Base-by-base conservation (phyloP, 1,140 invertebrate species). In the Nasonia giraulti region DNA sequence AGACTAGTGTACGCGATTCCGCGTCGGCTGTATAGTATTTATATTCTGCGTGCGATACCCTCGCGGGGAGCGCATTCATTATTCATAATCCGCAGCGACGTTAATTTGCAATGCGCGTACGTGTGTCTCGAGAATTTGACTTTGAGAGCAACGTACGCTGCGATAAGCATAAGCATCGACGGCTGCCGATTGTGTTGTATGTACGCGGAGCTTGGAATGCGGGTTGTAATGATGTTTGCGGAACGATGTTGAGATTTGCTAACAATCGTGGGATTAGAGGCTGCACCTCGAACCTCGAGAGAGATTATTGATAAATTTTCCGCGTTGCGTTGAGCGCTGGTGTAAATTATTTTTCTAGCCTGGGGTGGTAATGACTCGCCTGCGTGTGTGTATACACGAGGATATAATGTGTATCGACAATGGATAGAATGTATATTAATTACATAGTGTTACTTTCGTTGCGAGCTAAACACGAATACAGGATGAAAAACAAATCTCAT, bases 31-130 rank as follows among this genome's bases (percentile, higher is more conserved):
- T 17, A 62, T 7, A 62, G 44, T n/a, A 73, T 81, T 40, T 50
- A 27, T 27, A 73, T 81, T 55, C 68, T 8, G 37, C 31, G 40
- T 33, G 66, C 20, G 17, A 20, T 12, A 20, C 2, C 33, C 78
- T 14, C 37, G 47, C n/a, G 27, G 69, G 17, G 27, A 47, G 12
- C 44, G 11, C 40, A 62, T 84, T 55, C 66, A 62, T 84, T 79
- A 78, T 73, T 84, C 68, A 84, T 84, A 84, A 73, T 78, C 31
- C 5, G 27, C 66, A 66, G 1, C 27, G 27, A 71, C 62, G 74
- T 71, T 83, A 74, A 84, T 84, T 79, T 71, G 68, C 68, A 47
- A 40, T 40, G 31, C 23, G 50, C 23, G 17, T 62, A 20, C 17
- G 20, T 20, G 20, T 62, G 17, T 20, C 55, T 62, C 55, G 55